Conservation (phyloP, 2,113 vertebrate species). For the Pelobates fuscus region DNA sequence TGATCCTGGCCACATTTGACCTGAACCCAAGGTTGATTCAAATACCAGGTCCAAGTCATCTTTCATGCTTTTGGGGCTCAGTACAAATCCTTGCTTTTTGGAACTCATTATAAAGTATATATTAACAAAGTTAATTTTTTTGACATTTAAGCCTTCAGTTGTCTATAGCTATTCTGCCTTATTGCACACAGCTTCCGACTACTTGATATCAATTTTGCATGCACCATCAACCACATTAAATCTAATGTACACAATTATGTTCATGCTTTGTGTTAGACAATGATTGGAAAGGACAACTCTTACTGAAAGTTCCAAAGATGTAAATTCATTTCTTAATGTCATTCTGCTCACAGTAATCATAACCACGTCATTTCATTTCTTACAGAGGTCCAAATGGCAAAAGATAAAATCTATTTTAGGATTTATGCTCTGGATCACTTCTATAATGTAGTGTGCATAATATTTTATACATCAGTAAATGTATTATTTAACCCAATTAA, state of each 20-base stretch:
- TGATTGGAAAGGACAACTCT: background rate
- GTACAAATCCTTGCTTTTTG: too few species aligned
- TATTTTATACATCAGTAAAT: too few species aligned
- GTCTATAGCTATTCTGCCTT: background rate
- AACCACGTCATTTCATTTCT: too few species aligned
- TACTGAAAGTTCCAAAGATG: background rate
- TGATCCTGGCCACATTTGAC: too few species aligned
- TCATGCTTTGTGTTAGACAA: background rate
- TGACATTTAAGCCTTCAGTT: background rate
- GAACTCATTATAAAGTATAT: background rate
- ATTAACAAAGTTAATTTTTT: background rate
- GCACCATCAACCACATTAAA: background rate
- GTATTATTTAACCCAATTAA: too few species aligned
- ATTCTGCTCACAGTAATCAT: background rate
- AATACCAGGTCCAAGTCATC: too few species aligned
- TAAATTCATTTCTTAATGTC: background rate
- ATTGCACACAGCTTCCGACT: background rate
- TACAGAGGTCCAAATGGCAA: too few species aligned
- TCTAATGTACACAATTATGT: background rate
- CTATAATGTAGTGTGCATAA: too few species aligned
- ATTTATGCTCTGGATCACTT: too few species aligned
- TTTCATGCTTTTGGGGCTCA: too few species aligned
- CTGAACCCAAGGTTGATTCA: too few species aligned
- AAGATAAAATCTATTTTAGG: too few species aligned
- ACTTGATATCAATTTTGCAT: background rate